These are phyloP conservation scores for Spilarctia lutea DNA, from an alignment of 2,888 invertebrate species.

Conservation along the genomic window DNA sequence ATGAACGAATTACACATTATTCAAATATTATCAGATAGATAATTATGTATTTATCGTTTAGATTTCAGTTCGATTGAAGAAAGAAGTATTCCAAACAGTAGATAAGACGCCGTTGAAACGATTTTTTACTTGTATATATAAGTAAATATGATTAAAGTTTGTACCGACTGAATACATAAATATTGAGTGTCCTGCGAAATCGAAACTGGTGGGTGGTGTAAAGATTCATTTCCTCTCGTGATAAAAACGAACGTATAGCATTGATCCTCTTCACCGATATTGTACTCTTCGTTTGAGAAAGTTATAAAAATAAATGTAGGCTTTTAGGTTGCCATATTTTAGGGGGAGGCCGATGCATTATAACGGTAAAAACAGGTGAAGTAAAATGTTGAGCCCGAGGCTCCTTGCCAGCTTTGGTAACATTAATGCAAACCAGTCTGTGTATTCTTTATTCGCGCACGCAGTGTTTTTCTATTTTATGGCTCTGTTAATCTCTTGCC, in stretches of 20 bases:
- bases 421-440: slow-evolving; percentile 50
- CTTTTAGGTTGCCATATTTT: slow-evolving; percentile 80
- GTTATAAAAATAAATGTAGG: slow-evolving; percentile 75
- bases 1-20: slow-evolving; percentile 33
- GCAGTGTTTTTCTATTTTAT: slow-evolving; percentile 59
- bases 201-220: slow-evolving; percentile 37
- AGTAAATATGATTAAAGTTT: slow-evolving; percentile 23
- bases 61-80: slow-evolving; percentile 39
- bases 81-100: slow-evolving; percentile 2
- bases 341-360: slow-evolving; percentile 66
- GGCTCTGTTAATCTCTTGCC: slow-evolving; percentile 39
- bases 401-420: slow-evolving; percentile 52
- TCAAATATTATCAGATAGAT: slow-evolving; percentile 39
- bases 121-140: slow-evolving; percentile 16
- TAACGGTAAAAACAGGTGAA: slow-evolving; percentile 71
- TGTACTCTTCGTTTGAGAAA: slow-evolving; percentile 64
- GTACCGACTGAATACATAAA: slow-evolving; percentile 15
- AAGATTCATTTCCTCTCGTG: slow-evolving; percentile 31
- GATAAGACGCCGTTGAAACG: slow-evolving; percentile 28
- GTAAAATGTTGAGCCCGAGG: slow-evolving; percentile 52
- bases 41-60: slow-evolving; percentile 42
- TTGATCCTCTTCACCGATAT: slow-evolving; percentile 53
- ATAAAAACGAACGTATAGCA: slow-evolving; percentile 49
- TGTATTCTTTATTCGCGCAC: slow-evolving; percentile 49
- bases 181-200: slow-evolving; percentile 35